A percentile compares a stretch with the other conserved stretches of the same genome.
Evolutionary conservation across 2,888 invertebrate genomes (phyloP).

Genomic region (Aphrophora alni): DNA sequence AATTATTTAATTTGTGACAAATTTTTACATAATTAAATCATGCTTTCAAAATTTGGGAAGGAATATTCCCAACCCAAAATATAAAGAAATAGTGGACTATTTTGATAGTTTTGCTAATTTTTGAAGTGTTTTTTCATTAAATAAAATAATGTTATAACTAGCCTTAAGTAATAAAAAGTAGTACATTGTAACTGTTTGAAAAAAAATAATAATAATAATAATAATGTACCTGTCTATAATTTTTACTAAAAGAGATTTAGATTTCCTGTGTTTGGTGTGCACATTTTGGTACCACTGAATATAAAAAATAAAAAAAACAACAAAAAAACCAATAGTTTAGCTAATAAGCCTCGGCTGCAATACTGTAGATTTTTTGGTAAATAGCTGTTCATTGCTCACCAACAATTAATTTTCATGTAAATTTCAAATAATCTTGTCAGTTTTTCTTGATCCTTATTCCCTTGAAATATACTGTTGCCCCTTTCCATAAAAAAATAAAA

Average conservation of each 20-base stretch:
- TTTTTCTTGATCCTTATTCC: neutral
- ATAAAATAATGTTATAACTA: neutral
- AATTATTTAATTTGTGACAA: too few relatives aligned
- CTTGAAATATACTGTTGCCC: neutral
- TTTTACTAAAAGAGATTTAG: neutral
- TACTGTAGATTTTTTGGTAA: neutral
- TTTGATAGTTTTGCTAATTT: too few relatives aligned
- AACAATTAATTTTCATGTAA: neutral
- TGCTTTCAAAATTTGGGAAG: neutral
- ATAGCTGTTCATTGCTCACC: neutral
- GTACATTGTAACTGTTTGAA: neutral
- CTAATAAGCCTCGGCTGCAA: neutral
- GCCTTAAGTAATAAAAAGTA: neutral
- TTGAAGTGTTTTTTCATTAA: neutral
- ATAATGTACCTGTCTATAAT: neutral
- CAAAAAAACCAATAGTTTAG: neutral
- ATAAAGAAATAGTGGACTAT: too few relatives aligned
- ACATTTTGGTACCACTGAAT: neutral
- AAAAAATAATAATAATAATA: too few relatives aligned
- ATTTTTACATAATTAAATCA: too few relatives aligned
- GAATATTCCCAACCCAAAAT: neutral
- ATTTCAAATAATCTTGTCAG: neutral
- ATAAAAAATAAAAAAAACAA: too few relatives aligned
- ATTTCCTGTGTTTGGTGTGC: neutral
- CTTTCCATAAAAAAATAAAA: too few relatives aligned